A percentile compares a stretch with the other conserved stretches of the same genome.
Conservation (phyloP, 2,113 vertebrate species). For the Reinhardtius hippoglossoides region DNA sequence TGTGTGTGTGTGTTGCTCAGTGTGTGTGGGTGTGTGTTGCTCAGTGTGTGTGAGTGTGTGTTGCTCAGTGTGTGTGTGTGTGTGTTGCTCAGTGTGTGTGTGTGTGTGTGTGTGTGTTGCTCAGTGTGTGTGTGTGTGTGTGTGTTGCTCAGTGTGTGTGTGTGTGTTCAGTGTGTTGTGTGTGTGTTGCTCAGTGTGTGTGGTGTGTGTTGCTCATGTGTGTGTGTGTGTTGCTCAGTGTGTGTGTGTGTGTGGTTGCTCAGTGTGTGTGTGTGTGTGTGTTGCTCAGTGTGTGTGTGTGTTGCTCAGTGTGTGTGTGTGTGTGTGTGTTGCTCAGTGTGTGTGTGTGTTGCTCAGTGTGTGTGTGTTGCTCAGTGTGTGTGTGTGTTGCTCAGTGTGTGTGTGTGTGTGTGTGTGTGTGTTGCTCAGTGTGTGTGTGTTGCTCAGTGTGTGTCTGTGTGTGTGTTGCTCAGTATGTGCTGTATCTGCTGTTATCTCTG, state of each 20-base stretch:
- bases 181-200: constrained; percentile 59
- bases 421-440: constrained; percentile 1
- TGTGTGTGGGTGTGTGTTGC: constrained; percentile 36
- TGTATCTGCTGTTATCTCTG: constrained; percentile 77
- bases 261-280: constrained; percentile 60
- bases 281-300: constrained; percentile 59
- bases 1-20: constrained; percentile 49
- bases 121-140: constrained; percentile 55
- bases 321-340: constrained; percentile 52
- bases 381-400: not conserved
- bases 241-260: constrained; percentile 39
- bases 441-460: not conserved
- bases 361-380: not conserved
- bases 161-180: not conserved
- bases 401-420: constrained; percentile 4
- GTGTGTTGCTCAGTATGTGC: constrained; percentile 60
- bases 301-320: constrained; percentile 54
- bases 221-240: constrained; percentile 61
- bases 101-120: not conserved
- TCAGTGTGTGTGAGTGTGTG: constrained; percentile 61
- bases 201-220: constrained; percentile 59
- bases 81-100: constrained; percentile 59
- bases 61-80: constrained; percentile 57
- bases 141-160: constrained; percentile 60
- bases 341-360: constrained; percentile 1